Evolutionary conservation across 2,113 vertebrate species (phyloP), one percentile per base, ranked within the genome.

Genomic region (Trichomycterus rosablanca): DNA sequence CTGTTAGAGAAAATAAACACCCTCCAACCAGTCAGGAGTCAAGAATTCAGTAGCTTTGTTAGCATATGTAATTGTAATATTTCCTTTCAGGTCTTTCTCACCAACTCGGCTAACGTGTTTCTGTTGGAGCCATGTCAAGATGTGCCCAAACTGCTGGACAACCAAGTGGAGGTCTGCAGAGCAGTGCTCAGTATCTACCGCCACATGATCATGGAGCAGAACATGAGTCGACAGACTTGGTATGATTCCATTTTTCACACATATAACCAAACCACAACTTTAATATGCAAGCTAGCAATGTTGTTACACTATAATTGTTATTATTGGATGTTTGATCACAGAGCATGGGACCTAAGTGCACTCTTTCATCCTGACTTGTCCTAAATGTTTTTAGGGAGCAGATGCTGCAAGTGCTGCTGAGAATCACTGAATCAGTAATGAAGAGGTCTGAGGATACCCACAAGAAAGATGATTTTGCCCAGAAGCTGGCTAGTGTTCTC

Each of bases 181-280:
- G 90, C 89, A 2, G 90, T 99, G 74, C 84, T 99, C 66, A 90
- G 88, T 76, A 93, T 98, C 80, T 98, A 95, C 72, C 87, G 96
- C 20, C 93, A 85, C 66, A 94, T 99, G 89, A 97, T 99, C 76
- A 99, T 99, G 95, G 94, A 99, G 58, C 87, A 94, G 65, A 80
- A 86, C 10, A 98, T 99, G 96, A 87, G 88, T 64, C 91, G 88
- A 61, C 92, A 84, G 76, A 98, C 95, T 0, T 99, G 96, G 96
- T 99, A 52, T 78, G 37, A 40, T 5, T 11, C 37, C 12, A 5
- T 9, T 32, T 35, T 35, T 40, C n/a, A n/a, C 18, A 4, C 28
- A n/a, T 11, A 32, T 7, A 32, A 3, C n/a, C 2, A 30, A 8
- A 30, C 7, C 8, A 11, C 9, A 3, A 52, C 5, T 18, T n/a